phyloP scores from a whole-genome alignment of 2,888 invertebrate species.

The Carabus problematicus region DNA sequence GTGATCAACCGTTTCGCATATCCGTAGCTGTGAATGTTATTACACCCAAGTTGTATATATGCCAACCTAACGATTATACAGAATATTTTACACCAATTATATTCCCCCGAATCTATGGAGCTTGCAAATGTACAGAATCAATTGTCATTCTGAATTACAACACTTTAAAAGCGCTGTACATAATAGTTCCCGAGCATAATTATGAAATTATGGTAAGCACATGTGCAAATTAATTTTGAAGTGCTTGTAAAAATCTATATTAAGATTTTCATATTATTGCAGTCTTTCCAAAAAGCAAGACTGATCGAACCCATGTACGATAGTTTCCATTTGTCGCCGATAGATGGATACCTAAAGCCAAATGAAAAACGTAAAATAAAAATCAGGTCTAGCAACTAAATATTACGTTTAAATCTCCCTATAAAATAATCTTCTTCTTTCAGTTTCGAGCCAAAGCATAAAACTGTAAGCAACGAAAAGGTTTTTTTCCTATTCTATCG shows the following conservation, averaged over 20 bases:
- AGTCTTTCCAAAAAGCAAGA: slow-evolving; percentile 14
- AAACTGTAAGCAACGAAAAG: not conserved
- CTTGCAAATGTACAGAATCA: not conserved
- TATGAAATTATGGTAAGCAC: slow-evolving; percentile 20
- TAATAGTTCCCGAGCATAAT: slow-evolving; percentile 30
- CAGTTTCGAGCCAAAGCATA: slow-evolving; percentile 18
- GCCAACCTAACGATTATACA: slow-evolving; percentile 4
- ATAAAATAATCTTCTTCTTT: slow-evolving; percentile 15
- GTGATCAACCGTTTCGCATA: slow-evolving; percentile 48
- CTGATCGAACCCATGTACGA: slow-evolving; percentile 21
- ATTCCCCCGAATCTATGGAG: slow-evolving; percentile 22
- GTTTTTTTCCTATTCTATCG: slow-evolving; percentile 27
- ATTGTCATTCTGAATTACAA: slow-evolving; percentile 28
- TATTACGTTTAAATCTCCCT: not conserved
- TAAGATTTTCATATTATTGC: slow-evolving; percentile 8
- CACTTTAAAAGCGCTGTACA: slow-evolving; percentile 16
- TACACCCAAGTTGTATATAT: slow-evolving; percentile 21
- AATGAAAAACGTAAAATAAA: slow-evolving; percentile 16
- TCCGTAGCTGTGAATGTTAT: slow-evolving; percentile 20
- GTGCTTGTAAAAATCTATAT: not conserved
- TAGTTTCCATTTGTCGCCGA: slow-evolving; percentile 18
- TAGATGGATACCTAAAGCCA: slow-evolving; percentile 19
- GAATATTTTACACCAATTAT: slow-evolving; percentile 15
- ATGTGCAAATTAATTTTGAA: not conserved
- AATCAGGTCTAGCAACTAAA: slow-evolving; percentile 18